Evolutionary conservation across 2,797 vertebrate species (phyloP).

Genomic region (Lagocephalus sceleratus): DNA sequence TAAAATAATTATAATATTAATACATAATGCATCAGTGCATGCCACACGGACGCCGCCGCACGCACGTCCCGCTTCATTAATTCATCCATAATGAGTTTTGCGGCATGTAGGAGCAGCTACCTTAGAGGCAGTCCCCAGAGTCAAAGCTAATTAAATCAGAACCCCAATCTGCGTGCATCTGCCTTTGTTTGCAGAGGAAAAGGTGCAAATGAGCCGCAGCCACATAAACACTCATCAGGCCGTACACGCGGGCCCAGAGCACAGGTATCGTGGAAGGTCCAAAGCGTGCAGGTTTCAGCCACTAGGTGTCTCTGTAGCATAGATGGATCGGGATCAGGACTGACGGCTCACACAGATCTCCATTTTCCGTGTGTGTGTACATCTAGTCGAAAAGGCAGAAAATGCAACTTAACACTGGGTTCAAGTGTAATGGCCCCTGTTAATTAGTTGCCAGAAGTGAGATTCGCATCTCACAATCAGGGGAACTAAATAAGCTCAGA

Average conservation of each 20-base stretch:
- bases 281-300: slow-evolving; percentile 22
- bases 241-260: slow-evolving; percentile 1
- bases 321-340: neutral
- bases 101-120: slow-evolving; percentile 67
- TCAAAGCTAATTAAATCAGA: slow-evolving; percentile 73
- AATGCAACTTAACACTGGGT: slow-evolving; percentile 40
- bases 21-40: slow-evolving; percentile 71
- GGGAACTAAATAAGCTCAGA: neutral
- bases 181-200: slow-evolving; percentile 65
- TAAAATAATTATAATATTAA: slow-evolving; percentile 69
- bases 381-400: slow-evolving; percentile 22
- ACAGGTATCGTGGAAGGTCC: neutral
- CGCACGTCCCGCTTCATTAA: slow-evolving; percentile 74
- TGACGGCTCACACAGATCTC: slow-evolving; percentile 33
- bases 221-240: slow-evolving; percentile 15
- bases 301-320: slow-evolving; percentile 67
- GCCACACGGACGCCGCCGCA: slow-evolving; percentile 67
- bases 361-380: slow-evolving; percentile 4
- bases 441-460: slow-evolving; percentile 47
- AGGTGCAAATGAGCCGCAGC: slow-evolving; percentile 33
- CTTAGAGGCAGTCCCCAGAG: slow-evolving; percentile 68
- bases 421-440: slow-evolving; percentile 36
- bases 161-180: slow-evolving; percentile 65
- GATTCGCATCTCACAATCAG: slow-evolving; percentile 31
- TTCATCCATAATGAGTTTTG: slow-evolving; percentile 76